Base-by-base conservation (phyloP, 2,888 invertebrate species). In the Xylocampa areola region DNA sequence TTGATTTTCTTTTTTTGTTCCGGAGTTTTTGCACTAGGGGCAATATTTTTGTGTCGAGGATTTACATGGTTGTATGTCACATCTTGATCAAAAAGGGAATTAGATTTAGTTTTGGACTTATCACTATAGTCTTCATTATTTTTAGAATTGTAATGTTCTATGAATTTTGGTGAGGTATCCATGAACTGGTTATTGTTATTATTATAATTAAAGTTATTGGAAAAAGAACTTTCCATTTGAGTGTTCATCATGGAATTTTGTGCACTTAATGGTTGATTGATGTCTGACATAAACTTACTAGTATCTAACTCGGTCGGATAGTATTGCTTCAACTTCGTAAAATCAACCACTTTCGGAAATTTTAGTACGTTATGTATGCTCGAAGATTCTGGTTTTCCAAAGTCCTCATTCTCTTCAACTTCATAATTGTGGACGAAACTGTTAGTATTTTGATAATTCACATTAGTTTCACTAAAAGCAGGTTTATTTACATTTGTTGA, bases 321-420 rank as follows among this genome's bases (percentile, higher is more conserved):
- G 48, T 79, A 83, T 44, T 84, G 85, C 41, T 86, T 87, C 10
- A 82, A 65, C 57, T 89, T 89, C 1, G 91, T 91, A 62, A 91
- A 94, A 76, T 93, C 93, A 4, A 92, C 80, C 1, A 91, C 86
- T 80, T 86, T 88, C 8, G 85, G 89, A 77, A 87, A 92, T 61
- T 90, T 88, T 5, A 86, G 55, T 27, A 73, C 40, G 62, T 75
- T 80, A 50, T 77, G 77, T 14, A 73, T 54, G 54, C 77, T 79
- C 14, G 63, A 74, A 50, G 80, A 58, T 11, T 73, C 50, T 5
- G 82, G 65, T 55, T 86, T 83, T 11, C 73, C 67, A 57, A 73
- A 78, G 39, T 86, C 82, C 14, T 85, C 82, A 25, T 69, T 65
- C 50, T 81, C 81, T 14, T 73, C 64, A 2, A 80, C 55, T 10